Evolutionary conservation across 2,888 invertebrate species (phyloP).

Genomic region (Dione vanillae): DNA sequence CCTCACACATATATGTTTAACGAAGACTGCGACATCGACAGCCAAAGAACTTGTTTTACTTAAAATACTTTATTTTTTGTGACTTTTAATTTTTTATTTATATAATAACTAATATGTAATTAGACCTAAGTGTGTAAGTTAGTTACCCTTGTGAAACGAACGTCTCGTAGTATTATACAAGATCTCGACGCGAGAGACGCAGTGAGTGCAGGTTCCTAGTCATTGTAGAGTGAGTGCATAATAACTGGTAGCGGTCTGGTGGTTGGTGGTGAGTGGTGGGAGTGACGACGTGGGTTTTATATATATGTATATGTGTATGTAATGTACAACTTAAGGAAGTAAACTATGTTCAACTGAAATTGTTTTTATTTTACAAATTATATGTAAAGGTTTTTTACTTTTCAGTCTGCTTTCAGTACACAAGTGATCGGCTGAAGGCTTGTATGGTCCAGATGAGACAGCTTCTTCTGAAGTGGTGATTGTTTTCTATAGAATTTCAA

Average conservation of each 20-base stretch:
- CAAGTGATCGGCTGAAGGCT: no score
- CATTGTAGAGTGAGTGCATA: conserved; percentile 38
- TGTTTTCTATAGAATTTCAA: no score
- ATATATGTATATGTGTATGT: no score
- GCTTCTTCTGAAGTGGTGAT: no score
- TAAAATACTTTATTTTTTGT: conserved; percentile 23
- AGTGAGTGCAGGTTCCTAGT: conserved; percentile 36
- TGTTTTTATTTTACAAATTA: not conserved
- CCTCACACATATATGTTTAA: conserved; percentile 21
- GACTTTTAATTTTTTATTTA: not conserved
- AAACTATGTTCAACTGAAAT: not conserved
- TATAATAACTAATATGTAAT: not conserved
- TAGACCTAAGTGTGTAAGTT: no score
- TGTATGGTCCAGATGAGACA: no score
- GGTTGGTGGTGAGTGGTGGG: no score
- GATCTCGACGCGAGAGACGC: conserved; percentile 29
- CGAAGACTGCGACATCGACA: conserved; percentile 24
- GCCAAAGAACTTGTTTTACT: conserved; percentile 36
- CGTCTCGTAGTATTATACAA: conserved; percentile 17
- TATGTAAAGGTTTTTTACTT: no score
- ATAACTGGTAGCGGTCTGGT: conserved; percentile 15
- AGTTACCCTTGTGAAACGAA: conserved; percentile 11
- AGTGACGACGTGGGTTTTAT: no score
- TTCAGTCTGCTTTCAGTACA: no score
- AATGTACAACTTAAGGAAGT: not conserved